phyloP scores from a whole-genome alignment of 2,113 vertebrate genomes.

The Trematocara marginatum region DNA sequence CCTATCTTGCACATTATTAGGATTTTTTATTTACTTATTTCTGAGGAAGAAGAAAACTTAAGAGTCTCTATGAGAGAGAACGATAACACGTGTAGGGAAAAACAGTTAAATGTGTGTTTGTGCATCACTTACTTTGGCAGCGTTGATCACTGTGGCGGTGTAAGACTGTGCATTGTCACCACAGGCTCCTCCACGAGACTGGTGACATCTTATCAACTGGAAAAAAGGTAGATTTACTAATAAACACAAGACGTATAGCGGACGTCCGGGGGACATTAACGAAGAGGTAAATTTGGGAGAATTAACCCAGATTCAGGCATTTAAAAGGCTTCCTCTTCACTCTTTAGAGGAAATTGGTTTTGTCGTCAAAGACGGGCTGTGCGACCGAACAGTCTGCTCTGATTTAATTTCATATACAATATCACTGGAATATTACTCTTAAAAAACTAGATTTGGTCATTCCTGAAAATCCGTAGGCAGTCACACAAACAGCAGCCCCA shows the following conservation, averaged over 20 bases:
- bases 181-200: conserved; percentile 95
- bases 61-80: background rate
- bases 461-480: conserved; percentile 40
- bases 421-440: conserved; percentile 3
- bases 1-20: background rate
- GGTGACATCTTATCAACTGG: conserved; percentile 96
- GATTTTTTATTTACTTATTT: background rate
- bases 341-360: conserved; percentile 15
- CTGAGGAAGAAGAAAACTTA: background rate
- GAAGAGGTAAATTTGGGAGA: background rate
- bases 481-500: conserved; percentile 51
- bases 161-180: conserved; percentile 98
- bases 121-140: conserved; percentile 87
- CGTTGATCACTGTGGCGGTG: conserved; percentile 96
- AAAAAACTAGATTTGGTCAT: conserved; percentile 26
- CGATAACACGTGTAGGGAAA: background rate
- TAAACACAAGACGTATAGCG: background rate
- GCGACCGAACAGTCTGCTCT: background rate
- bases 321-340: background rate
- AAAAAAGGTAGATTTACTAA: conserved; percentile 5
- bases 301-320: background rate
- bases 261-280: background rate
- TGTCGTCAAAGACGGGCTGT: background rate
- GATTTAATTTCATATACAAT: conserved; percentile 33
- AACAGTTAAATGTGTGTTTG: background rate